Evolutionary conservation across 2,888 invertebrate species (phyloP), one percentile per base, ranked within the genome.

Genomic region (Troides oblongomaculatus): DNA sequence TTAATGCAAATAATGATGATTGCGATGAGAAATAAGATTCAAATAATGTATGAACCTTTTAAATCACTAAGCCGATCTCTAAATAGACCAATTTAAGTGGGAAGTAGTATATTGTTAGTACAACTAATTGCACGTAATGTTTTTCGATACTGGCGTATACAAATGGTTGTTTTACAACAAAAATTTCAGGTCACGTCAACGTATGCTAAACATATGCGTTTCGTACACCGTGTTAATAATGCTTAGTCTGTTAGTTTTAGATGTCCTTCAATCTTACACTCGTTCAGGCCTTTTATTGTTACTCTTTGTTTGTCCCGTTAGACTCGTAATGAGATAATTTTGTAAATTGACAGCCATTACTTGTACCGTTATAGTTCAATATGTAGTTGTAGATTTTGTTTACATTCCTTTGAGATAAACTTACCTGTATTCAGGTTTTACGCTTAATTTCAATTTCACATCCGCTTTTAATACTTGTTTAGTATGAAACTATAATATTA

Each of bases 201-300:
- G 71, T 81, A 88, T 88, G 86, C 79, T 84, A 88, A 88, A 87
- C 73, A 62, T 25, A 72, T 57, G 74, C 73, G 79, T 78, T 86
- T 83, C 86, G 87, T 85, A 84, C 76, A 76, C 72, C 73, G 81
- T 87, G 82, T 80, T 75, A 78, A 83, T 79, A 78, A 75, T 74
- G 72, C 77, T 78, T 73, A 75, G 78, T 74, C 66, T 58, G 64
- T 71, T 67, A 64, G 70, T 64, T 57, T 66, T 59, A 66, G 56
- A 60, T 53, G 56, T 67, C 57, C 67, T 64, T 60, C 43, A 56
- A 60, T 62, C 30, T 64, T n/a, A 21, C 21, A 46, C 50, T 57
- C 43, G 23, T 43, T 58, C 64, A 60, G 12, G 8, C n/a, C 46
- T 64, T 61, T 70, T 59, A 70, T 66, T 66, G 66, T 63, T 36